Base-by-base conservation (phyloP, 2,797 vertebrate species). In the Cuculus canorus region DNA sequence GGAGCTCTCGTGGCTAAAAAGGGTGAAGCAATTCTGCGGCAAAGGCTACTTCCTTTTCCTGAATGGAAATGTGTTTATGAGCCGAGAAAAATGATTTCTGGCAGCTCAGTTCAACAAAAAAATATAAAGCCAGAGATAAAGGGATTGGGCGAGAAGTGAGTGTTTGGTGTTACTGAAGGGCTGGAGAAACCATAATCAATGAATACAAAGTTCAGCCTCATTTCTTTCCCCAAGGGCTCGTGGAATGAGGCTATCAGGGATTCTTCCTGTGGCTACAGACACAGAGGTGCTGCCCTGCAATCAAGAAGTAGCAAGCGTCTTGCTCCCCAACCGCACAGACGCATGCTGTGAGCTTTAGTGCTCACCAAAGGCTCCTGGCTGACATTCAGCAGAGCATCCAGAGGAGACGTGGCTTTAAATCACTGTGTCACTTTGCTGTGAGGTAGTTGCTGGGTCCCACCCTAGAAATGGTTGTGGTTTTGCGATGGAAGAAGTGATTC, bases 1-100 rank as follows among this genome's bases (percentile, higher is more conserved):
- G 52, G 52, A 81, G n/a, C 56, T 88, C n/a, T 30, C 5, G 4
- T 3, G 4, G 43, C 65, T 82, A 53, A 72, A 80, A 39, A 85
- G 50, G 18, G 63, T 82, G 82, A 89, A 87, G 37, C 45, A 43
- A 43, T 88, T 69, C 71, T n/a, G 41, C 64, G 37, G 86, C 66
- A 61, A 77, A 92, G 88, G 63, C 86, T 71, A 52, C 69, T 82
- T 91, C 69, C 41, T 95, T 80, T 60, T n/a, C 66, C 86, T 69
- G 65, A 92, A 93, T 78, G 72, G 95, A 95, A 97, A 95, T 84
- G 69, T 91, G 50, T 95, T 97, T 89, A 93, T 28, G 24, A 92
- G 71, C 56, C 5, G 41, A 78, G 81, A 57, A 41, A 95, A 95
- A 91, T 10, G 5, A 91, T 85, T 76, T 59, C 57, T 92, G 90